Evolutionary conservation across 2,113 vertebrate genomes (phyloP).

Genomic region (Uria lomvia): DNA sequence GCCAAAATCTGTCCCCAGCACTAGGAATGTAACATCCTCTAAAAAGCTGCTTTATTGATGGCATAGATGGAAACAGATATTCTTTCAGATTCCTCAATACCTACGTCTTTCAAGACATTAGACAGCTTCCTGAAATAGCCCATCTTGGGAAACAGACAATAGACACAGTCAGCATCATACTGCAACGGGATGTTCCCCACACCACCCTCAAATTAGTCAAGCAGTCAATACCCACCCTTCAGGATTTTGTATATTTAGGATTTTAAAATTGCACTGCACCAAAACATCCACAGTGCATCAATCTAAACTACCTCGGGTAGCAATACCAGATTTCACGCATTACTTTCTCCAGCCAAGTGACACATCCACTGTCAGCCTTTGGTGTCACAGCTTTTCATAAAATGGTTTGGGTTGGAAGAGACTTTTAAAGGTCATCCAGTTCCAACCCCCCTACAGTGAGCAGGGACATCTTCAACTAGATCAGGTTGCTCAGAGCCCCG

Average conservation of each 20-base stretch:
- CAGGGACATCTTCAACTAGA: not conserved
- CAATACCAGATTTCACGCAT: not conserved
- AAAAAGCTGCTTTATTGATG: not conserved
- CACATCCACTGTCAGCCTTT: not conserved
- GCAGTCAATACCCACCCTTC: not conserved
- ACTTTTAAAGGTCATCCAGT: not conserved
- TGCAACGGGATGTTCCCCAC: not conserved
- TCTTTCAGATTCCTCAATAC: not conserved
- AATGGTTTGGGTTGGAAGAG: not conserved
- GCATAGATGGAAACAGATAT: not conserved
- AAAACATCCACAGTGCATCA: not conserved
- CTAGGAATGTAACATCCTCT: not conserved
- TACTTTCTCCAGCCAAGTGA: not conserved
- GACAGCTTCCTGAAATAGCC: not conserved
- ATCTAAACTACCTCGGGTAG: not conserved
- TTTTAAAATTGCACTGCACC: not conserved
- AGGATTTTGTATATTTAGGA: not conserved
- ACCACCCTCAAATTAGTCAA: not conserved
- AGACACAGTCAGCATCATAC: not conserved
- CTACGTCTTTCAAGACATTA: not conserved
- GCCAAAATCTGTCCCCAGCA: not conserved
- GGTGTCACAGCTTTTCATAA: not conserved
- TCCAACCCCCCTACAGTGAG: not conserved
- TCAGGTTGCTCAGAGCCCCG: not conserved
- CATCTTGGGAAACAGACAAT: rapidly evolving